Conservation (phyloP, 2,888 invertebrate species). For the Ophion ventricosus region DNA sequence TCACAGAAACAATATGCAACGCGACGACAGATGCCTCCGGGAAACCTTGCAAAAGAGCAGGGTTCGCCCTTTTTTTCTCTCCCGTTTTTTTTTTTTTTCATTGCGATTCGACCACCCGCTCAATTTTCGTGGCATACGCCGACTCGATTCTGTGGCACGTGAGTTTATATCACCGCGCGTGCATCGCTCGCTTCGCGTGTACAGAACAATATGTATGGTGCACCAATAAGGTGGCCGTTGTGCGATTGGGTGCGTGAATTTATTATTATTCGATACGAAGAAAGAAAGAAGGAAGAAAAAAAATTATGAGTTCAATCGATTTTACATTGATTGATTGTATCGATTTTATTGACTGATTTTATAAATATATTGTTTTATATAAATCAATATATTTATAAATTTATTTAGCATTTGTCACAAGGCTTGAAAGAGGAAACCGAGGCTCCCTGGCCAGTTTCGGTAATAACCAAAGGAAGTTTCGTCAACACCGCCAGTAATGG, state of each 20-base stretch:
- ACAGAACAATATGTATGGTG: background rate
- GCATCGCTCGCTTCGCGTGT: conserved; percentile 8
- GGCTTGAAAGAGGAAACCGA: conserved; percentile 45
- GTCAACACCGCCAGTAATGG: conserved; percentile 15
- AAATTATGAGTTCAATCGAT: background rate
- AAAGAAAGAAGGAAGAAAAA: background rate
- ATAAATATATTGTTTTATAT: too few relatives aligned
- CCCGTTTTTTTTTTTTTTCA: conserved; percentile 41
- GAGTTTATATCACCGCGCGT: conserved; percentile 13
- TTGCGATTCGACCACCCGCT: conserved; percentile 58
- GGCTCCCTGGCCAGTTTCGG: conserved; percentile 20
- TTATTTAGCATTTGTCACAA: too few relatives aligned
- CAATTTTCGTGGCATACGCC: conserved; percentile 23
- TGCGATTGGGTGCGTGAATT: background rate
- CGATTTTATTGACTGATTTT: too few relatives aligned
- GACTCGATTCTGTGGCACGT: conserved; percentile 43
- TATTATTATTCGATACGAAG: too few relatives aligned
- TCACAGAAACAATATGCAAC: conserved; percentile 11
- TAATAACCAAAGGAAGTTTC: conserved; percentile 36
- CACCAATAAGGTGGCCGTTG: background rate
- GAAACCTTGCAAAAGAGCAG: conserved; percentile 75
- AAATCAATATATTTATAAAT: too few relatives aligned
- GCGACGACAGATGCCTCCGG: conserved; percentile 74
- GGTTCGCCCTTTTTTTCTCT: background rate
- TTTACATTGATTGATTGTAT: background rate